Conservation (phyloP, 2,797 vertebrate genomes). For the Rhodeus uyekii region DNA sequence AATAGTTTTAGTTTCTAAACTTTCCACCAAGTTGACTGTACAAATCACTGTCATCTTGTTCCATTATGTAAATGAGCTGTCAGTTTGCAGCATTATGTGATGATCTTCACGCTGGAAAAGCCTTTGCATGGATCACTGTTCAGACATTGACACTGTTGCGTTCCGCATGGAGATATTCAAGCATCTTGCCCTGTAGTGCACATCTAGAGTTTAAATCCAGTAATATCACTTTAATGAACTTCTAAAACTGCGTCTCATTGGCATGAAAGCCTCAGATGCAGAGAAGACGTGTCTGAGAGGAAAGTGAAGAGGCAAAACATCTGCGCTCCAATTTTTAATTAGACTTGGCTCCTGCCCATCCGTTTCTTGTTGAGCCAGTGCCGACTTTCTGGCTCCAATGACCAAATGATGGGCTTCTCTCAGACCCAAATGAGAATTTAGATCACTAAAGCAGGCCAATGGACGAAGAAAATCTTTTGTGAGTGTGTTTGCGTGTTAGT, state of each 20-base stretch:
- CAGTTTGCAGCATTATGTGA: conserved; percentile 22
- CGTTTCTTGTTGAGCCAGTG: conserved; percentile 56
- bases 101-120: conserved; percentile 11
- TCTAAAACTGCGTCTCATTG: conserved; percentile 60
- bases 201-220: conserved; percentile 46
- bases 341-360: conserved; percentile 59
- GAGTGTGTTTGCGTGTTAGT: conserved; percentile 9
- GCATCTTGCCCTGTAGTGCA: conserved; percentile 9
- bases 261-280: conserved; percentile 59
- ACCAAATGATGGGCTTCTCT: conserved; percentile 55
- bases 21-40: conserved; percentile 32
- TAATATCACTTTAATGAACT: conserved; percentile 61
- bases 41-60: conserved; percentile 37
- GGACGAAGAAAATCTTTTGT: conserved; percentile 43
- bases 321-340: conserved; percentile 71
- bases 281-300: conserved; percentile 59
- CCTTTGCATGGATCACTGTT: background rate
- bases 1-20: background rate
- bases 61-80: conserved; percentile 32
- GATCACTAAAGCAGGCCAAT: conserved; percentile 36
- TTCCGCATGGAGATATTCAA: conserved; percentile 25
- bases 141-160: conserved; percentile 28
- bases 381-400: conserved; percentile 50
- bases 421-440: conserved; percentile 48
- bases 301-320: conserved; percentile 68